Evolutionary conservation across 2,797 vertebrate genomes (phyloP), one percentile per base, ranked within the genome.

Genomic region (Rhodeus uyekii): DNA sequence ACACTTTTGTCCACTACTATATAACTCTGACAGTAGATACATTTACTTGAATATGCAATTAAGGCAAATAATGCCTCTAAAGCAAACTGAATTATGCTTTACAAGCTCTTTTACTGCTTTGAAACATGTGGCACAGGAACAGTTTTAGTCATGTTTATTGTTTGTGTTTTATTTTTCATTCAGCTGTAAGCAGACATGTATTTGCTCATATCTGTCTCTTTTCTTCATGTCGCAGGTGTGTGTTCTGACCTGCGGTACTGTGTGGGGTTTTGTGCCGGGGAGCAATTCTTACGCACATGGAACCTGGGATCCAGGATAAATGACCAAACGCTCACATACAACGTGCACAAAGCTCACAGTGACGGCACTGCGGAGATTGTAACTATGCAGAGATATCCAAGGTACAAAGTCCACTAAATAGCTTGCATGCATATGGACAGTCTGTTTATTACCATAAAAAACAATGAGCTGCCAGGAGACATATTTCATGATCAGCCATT

Each of bases 301-400:
- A 93, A 94, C 74, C 83, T 93, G 46, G 83, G 87, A 38, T 90
- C 89, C 64, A 91, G 90, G 82, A 91, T 93, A 85, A 91, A 89
- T 78, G 93, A 92, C 77, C 88, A 89, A 82, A 88, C 89, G 78
- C 91, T 94, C 29, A 91, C 87, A 75, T 89, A 92, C 83, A 92
- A 91, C 82, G 86, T 89, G 76, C 91, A 93, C 53, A 91, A 88
- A 68, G 39, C 38, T 69, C 91, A 90, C 86, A 90, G 22, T 78
- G 90, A 92, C 7, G 89, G 91, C 83, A 93, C 92, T 19, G 76
- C 83, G 64, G 89, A 94, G 82, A 82, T 90, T 82, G 77, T 90
- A 44, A 80, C 89, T 32, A 74, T 88, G 87, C 83, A 88, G 16
- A 91, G 85, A 67, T 86, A 83, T 87, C 86, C 80, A 2, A 91